These are phyloP conservation scores for Palythoa grandis DNA, from an alignment of 92 coral and sea anemone genomes.

Conservation along the genomic window DNA sequence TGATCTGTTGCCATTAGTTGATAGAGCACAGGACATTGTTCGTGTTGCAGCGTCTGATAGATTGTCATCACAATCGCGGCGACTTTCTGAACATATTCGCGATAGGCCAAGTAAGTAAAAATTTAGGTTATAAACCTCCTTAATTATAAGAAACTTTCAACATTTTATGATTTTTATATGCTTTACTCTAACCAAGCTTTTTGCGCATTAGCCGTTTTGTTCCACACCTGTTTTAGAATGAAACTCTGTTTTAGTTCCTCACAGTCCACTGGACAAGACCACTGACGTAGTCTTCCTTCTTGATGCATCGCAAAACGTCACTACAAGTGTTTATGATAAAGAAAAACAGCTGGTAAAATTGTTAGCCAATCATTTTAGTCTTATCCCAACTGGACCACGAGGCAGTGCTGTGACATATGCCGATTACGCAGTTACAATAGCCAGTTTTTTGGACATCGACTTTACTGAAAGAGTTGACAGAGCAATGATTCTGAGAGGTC, in stretches of 20 bases:
- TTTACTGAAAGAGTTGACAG: conserved; percentile 22
- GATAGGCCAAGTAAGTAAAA: conserved; percentile 5
- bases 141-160: too few species aligned
- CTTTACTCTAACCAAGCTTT: too few species aligned
- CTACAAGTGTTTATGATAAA: neutral
- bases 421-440: conserved; percentile 16
- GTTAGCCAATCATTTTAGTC: conserved; percentile 22
- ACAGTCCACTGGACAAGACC: conserved; percentile 7
- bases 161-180: too few species aligned
- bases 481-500: conserved; percentile 34
- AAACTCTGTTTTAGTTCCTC: conserved; percentile 12
- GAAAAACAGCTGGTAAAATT: conserved; percentile 28
- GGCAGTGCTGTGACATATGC: conserved; percentile 33
- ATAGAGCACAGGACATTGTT: conserved; percentile 20
- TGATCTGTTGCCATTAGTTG: conserved; percentile 8
- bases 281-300: conserved; percentile 31
- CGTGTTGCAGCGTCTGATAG: conserved; percentile 2
- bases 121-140: neutral
- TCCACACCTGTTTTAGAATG: neutral
- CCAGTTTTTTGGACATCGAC: conserved; percentile 7
- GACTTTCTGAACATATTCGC: neutral
- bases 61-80: conserved; percentile 12
- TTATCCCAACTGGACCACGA: conserved; percentile 37
- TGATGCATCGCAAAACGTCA: conserved; percentile 31
- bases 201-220: neutral